Conservation (phyloP, 2,113 vertebrate species). For the Oxyura jamaicensis region DNA sequence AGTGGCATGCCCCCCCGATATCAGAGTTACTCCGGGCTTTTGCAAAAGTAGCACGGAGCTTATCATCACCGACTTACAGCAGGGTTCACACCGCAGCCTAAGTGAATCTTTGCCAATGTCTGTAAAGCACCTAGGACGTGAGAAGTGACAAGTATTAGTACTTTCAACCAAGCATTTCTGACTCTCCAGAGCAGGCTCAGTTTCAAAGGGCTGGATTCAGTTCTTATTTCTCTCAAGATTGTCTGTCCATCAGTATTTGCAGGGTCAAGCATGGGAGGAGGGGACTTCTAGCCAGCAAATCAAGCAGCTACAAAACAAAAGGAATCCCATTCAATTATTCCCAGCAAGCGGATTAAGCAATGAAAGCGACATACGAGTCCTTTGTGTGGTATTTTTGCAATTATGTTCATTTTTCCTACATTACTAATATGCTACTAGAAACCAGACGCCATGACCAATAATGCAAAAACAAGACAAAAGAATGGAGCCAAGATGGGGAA, state of each 20-base stretch:
- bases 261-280: constrained; percentile 14
- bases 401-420: constrained; percentile 62
- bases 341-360: constrained; percentile 61
- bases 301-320: constrained; percentile 59
- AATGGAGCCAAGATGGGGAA: constrained; percentile 15
- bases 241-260: neutral
- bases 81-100: neutral
- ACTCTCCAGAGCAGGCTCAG: neutral
- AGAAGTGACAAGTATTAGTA: constrained; percentile 27
- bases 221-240: constrained; percentile 9
- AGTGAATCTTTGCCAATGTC: neutral
- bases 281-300: constrained; percentile 30
- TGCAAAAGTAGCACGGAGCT: neutral
- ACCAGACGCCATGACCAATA: constrained; percentile 46
- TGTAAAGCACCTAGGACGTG: neutral
- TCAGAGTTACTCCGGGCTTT: neutral
- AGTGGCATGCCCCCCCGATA: neutral
- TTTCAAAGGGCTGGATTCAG: constrained; percentile 27
- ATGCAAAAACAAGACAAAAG: constrained; percentile 37
- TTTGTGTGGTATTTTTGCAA: constrained; percentile 58
- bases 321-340: constrained; percentile 48
- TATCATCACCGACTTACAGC: neutral
- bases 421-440: constrained; percentile 52
- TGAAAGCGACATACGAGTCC: constrained; percentile 42
- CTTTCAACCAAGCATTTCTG: neutral